Percentiles rank a stretch among this genome's conserved stretches.
These are phyloP conservation scores for Argynnis bischoffii DNA, from an alignment of 2,888 invertebrate species.

Conservation along the genomic window DNA sequence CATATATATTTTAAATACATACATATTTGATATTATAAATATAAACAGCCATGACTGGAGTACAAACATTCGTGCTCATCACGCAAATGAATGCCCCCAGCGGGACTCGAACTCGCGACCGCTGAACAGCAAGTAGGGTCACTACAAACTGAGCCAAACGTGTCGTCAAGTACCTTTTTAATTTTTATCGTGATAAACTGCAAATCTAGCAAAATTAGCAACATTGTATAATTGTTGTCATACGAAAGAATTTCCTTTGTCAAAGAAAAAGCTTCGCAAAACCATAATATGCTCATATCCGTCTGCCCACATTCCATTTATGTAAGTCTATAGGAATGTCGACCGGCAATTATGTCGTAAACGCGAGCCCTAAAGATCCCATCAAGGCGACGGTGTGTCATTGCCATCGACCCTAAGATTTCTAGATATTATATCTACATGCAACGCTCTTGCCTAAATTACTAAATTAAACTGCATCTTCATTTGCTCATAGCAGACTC, in stretches of 20 bases:
- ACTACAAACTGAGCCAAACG: too few species aligned
- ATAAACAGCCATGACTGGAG: too few species aligned
- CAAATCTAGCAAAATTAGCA: too few species aligned
- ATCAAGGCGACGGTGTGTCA: constrained; percentile 27
- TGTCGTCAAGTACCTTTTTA: too few species aligned
- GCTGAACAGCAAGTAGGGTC: too few species aligned
- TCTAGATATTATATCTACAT: constrained; percentile 22
- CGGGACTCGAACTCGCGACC: too few species aligned
- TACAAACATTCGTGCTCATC: too few species aligned
- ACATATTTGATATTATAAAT: too few species aligned
- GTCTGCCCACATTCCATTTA: constrained; percentile 30
- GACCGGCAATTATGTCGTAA: constrained; percentile 33
- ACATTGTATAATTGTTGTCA: not conserved
- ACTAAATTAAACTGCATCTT: constrained; percentile 8
- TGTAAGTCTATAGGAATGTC: constrained; percentile 31
- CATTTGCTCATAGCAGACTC: too few species aligned
- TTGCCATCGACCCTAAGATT: constrained; percentile 23
- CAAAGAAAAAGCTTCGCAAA: constrained; percentile 22
- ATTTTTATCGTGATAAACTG: too few species aligned
- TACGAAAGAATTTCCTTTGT: constrained; percentile 18
- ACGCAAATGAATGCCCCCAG: too few species aligned
- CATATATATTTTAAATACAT: too few species aligned
- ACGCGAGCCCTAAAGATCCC: constrained; percentile 30
- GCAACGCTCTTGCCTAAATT: constrained; percentile 1
- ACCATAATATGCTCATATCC: constrained; percentile 17